Evolutionary conservation across 1,140 invertebrate genomes (phyloP), one percentile per base, ranked within the genome.

Genomic region (Matsumurasca onukii): DNA sequence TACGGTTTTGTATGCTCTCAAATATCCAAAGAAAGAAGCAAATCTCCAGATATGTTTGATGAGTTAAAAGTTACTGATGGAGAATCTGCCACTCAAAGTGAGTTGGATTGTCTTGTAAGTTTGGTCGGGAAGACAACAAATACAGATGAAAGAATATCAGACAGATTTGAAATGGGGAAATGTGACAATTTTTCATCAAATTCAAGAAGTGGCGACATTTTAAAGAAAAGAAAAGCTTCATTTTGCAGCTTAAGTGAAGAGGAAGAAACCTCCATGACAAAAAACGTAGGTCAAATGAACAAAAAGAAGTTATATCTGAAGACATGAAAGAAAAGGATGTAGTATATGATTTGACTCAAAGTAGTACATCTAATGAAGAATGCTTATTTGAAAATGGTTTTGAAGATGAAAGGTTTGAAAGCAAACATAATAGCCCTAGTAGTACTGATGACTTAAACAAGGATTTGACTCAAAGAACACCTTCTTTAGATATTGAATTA

Each of bases 21-120:
- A n/a, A n/a, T n/a, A n/a, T 39, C 30, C 30, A 17, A 17, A 39
- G 51, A 48, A 20, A 30, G 3, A 25, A 39, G 29, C 22, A 22
- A 25, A 66, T 70, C 69, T 34, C 69, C 69, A 2, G 64, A 70
- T 34, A 57, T 70, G 30, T 66, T 66, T 55, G 13, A 3, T 45
- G 69, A 70, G 15, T 52, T 45, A 20, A 39, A 65, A 20, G 29
- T 66, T 1, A 45, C 31, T 59, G 45, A 48, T 48, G n/a, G 29
- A 30, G 49, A 45, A 29, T 22, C 27, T n/a, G 15, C n/a, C 17
- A 15, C 25, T 5, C 5, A 55, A 34, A 1, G 45, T 34, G 45
- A 59, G 13, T 45, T 68, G 29, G 63, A 69, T 31, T 51, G 57
- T 13, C 24, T 67, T 30, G 57, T 49, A 55, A 68, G 31, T 45